These are phyloP conservation scores for Poecilobothrus nobilitatus DNA, from an alignment of 2,888 invertebrate genomes.

Conservation along the genomic window DNA sequence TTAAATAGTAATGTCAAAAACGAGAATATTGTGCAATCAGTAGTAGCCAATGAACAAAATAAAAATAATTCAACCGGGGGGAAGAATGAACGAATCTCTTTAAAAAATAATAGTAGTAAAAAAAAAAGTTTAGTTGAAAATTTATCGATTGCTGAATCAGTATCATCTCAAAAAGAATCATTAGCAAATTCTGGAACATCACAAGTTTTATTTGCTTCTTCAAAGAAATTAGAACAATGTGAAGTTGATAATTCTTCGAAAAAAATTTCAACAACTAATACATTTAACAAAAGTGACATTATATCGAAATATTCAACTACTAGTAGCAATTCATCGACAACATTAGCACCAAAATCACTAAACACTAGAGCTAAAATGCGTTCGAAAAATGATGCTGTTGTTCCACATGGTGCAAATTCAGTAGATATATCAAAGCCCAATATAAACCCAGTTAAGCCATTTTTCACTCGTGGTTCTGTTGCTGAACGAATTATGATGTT, in stretches of 20 bases:
- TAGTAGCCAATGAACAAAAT: neutral
- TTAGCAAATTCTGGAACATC: constrained; percentile 12
- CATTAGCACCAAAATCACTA: constrained; percentile 40
- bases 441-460: constrained; percentile 67
- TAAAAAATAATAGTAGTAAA: neutral
- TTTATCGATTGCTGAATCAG: neutral
- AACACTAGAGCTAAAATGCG: constrained; percentile 45
- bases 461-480: constrained; percentile 80
- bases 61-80: neutral
- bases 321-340: constrained; percentile 24
- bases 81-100: constrained; percentile 2
- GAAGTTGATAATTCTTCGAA: constrained; percentile 20
- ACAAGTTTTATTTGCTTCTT: constrained; percentile 20
- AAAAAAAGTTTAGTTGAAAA: neutral
- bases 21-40: neutral
- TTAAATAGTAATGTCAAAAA: neutral
- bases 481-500: constrained; percentile 85
- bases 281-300: neutral
- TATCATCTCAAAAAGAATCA: neutral
- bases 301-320: neutral
- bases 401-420: constrained; percentile 52
- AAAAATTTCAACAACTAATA: constrained; percentile 35
- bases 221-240: constrained; percentile 14
- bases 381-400: constrained; percentile 37
- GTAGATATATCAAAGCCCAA: neutral